Evolutionary conservation across 2,888 invertebrate species (phyloP).

Genomic region (Bibio marci): DNA sequence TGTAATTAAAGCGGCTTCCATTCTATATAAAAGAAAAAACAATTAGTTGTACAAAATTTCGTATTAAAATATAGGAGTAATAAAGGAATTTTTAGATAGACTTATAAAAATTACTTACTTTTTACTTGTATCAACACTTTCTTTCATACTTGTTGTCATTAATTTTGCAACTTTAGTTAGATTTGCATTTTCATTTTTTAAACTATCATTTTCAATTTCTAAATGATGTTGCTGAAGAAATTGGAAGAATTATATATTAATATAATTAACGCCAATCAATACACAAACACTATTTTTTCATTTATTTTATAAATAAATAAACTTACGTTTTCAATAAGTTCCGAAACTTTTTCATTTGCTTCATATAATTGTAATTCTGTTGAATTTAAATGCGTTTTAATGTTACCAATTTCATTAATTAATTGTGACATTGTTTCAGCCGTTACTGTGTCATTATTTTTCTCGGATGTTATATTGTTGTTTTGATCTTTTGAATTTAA

Average conservation of each 20-base stretch:
- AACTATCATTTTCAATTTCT: constrained; percentile 25
- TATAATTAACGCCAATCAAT: no score
- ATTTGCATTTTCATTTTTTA: constrained; percentile 25
- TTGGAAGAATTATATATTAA: no score
- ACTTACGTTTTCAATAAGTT: constrained; percentile 26
- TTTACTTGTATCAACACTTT: constrained; percentile 28
- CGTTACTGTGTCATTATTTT: constrained; percentile 1
- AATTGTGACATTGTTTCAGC: constrained; percentile 22
- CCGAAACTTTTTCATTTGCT: constrained; percentile 28
- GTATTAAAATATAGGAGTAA: background rate
- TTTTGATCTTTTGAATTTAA: no score
- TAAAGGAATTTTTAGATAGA: background rate
- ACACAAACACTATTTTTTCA: no score
- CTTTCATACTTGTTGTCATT: constrained; percentile 28
- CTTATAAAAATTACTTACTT: constrained; percentile 16
- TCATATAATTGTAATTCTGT: constrained; percentile 28
- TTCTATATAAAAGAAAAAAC: constrained; percentile 14
- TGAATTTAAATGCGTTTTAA: constrained; percentile 21
- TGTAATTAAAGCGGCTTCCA: constrained; percentile 26
- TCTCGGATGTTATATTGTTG: no score
- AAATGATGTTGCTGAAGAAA: constrained; percentile 23
- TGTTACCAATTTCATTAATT: constrained; percentile 21
- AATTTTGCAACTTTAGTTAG: constrained; percentile 26
- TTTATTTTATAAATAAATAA: no score
- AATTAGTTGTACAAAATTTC: constrained; percentile 2